phyloP scores from a whole-genome alignment of 37 sponge, comb jelly and placozoan genomes.

The Spongilla lacustris region DNA sequence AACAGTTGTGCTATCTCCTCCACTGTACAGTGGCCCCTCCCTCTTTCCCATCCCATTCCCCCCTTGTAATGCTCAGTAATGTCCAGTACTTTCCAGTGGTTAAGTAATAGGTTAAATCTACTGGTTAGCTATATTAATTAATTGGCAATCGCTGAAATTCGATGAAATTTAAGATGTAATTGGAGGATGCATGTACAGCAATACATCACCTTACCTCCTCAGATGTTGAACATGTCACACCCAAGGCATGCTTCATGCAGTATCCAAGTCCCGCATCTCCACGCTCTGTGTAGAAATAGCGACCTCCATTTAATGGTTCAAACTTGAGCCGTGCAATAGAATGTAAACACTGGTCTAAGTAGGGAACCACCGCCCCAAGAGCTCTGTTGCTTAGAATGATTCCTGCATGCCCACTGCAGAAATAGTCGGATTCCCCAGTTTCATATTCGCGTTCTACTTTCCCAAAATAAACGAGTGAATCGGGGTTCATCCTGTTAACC shows the following conservation, averaged over 20 bases:
- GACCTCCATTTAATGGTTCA: background rate
- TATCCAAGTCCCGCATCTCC: slow-evolving; percentile 67
- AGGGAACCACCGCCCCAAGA: slow-evolving; percentile 23
- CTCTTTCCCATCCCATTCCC: too few relatives aligned
- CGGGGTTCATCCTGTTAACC: slow-evolving; percentile 35
- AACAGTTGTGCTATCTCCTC: background rate
- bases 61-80: too few relatives aligned
- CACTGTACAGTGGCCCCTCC: too few relatives aligned
- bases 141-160: too few relatives aligned
- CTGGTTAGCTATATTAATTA: too few relatives aligned
- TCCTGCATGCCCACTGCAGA: slow-evolving; percentile 69
- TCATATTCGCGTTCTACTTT: slow-evolving; percentile 2
- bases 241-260: slow-evolving; percentile 48
- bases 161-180: too few relatives aligned
- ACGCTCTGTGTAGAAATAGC: slow-evolving; percentile 13
- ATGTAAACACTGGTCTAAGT: slow-evolving; percentile 49
- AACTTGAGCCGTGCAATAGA: slow-evolving; percentile 15
- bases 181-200: too few relatives aligned
- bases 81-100: too few relatives aligned
- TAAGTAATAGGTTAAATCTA: too few relatives aligned
- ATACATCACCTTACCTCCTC: background rate
- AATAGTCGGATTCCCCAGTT: slow-evolving; percentile 22
- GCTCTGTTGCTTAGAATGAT: slow-evolving; percentile 59
- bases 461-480: slow-evolving; percentile 54
- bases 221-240: slow-evolving; percentile 40